phyloP scores from a whole-genome alignment of 2,113 vertebrate species.

The Sceloporus undulatus region DNA sequence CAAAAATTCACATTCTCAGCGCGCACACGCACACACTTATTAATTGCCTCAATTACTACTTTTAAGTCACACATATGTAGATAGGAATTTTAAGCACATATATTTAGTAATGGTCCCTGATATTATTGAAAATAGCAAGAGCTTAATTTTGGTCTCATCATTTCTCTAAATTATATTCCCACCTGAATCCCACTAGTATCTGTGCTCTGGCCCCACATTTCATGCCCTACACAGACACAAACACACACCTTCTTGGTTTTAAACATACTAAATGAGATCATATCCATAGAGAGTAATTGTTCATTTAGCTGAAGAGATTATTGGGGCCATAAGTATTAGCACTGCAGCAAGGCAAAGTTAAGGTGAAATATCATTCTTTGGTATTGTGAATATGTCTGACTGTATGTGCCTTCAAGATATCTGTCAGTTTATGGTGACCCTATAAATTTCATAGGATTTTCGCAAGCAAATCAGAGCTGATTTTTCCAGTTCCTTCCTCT shows the following conservation, averaged over 20 bases:
- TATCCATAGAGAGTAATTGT: neutral
- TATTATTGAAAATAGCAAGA: neutral
- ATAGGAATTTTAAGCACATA: neutral
- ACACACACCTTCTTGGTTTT: neutral
- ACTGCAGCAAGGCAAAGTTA: conserved; percentile 12
- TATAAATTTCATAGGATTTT: too few relatives aligned
- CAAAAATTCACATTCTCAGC: too few relatives aligned
- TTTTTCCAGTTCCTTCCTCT: too few relatives aligned
- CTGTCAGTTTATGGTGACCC: too few relatives aligned
- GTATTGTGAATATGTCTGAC: neutral
- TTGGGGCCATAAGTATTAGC: neutral
- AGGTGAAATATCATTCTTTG: neutral
- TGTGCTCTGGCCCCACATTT: neutral
- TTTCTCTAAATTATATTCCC: neutral
- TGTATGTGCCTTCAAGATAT: too few relatives aligned
- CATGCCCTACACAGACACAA: neutral
- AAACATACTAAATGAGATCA: neutral
- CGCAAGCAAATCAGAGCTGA: too few relatives aligned
- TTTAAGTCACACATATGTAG: neutral
- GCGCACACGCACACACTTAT: neutral
- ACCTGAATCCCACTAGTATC: neutral
- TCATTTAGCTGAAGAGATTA: neutral
- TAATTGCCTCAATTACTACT: neutral
- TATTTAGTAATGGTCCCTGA: neutral
- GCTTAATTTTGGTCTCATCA: neutral